phyloP scores from a whole-genome alignment of 2,797 vertebrate genomes.

The Hemitrygon akajei region DNA sequence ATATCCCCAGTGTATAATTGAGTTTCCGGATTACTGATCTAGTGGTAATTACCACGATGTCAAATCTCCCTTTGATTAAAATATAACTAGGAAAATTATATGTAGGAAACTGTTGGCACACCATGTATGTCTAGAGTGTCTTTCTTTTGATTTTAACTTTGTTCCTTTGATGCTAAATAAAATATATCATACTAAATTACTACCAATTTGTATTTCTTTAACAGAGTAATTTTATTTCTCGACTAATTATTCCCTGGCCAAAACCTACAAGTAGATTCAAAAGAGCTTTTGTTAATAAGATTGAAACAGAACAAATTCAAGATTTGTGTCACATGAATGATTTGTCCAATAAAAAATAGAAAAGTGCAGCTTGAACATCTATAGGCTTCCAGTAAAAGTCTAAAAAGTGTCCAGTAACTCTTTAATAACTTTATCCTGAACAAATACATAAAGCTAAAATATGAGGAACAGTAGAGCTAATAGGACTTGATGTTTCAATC shows the following conservation, averaged over 20 bases:
- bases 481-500: too few species aligned
- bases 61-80: neutral
- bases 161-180: neutral
- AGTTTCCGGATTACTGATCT: too few species aligned
- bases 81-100: neutral
- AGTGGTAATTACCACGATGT: too few species aligned
- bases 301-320: neutral
- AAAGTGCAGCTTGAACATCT: too few species aligned
- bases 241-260: neutral
- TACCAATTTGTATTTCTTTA: neutral
- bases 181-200: neutral
- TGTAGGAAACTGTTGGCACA: neutral
- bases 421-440: neutral
- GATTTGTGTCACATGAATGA: neutral
- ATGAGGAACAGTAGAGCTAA: neutral
- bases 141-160: neutral
- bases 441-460: neutral
- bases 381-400: neutral
- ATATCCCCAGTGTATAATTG: too few species aligned
- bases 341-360: neutral
- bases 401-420: neutral
- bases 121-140: neutral
- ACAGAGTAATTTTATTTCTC: neutral
- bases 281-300: neutral
- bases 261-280: neutral